Evolutionary conservation across 2,797 vertebrate species (phyloP).

Genomic region (Argentina silus): DNA sequence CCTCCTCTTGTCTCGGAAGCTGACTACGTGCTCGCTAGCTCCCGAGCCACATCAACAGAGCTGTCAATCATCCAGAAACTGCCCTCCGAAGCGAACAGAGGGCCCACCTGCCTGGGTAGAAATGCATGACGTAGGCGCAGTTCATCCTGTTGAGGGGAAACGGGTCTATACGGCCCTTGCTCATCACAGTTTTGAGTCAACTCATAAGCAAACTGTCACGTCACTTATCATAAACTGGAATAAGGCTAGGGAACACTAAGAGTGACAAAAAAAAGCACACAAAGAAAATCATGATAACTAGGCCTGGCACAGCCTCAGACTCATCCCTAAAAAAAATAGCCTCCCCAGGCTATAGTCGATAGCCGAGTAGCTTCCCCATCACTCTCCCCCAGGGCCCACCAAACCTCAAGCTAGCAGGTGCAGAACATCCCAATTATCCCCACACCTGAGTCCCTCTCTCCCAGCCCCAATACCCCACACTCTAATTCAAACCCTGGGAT

Average conservation of each 20-base stretch:
- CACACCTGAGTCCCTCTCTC: constrained; percentile 55
- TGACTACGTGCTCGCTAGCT: neutral
- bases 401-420: constrained; percentile 44
- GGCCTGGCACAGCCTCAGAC: neutral
- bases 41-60: constrained; percentile 8
- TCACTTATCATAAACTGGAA: too few species aligned
- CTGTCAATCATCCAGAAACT: neutral
- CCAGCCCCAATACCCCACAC: constrained; percentile 17
- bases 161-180: too few species aligned
- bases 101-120: too few species aligned
- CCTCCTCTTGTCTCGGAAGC: constrained; percentile 22
- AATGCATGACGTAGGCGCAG: too few species aligned
- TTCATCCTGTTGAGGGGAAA: too few species aligned
- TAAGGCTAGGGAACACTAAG: too few species aligned
- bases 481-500: constrained; percentile 20
- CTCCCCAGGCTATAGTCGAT: neutral
- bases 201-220: too few species aligned
- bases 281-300: too few species aligned
- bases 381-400: constrained; percentile 27
- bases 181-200: too few species aligned
- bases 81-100: neutral
- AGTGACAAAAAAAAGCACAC: too few species aligned
- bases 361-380: neutral
- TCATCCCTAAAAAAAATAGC: neutral
- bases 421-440: constrained; percentile 53